Evolutionary conservation across 2,797 vertebrate genomes (phyloP), one percentile per base, ranked within the genome.

Genomic region (Channa striata): DNA sequence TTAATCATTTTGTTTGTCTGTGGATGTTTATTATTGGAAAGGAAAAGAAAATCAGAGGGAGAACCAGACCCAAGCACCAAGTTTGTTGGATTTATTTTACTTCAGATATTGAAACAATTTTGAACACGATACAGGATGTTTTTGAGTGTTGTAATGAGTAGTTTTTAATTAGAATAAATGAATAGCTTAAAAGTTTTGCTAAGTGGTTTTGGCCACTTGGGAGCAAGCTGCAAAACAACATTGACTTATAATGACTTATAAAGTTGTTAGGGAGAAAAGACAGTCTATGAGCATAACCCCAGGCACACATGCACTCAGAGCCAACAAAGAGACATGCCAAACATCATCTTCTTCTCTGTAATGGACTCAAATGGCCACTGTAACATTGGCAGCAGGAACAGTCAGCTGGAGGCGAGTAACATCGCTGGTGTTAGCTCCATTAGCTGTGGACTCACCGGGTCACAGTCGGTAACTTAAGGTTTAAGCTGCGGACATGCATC

Each of bases 1-100:
- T 82, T 84, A 74, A 87, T 88, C 51, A 66, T 14, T n/a, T 16
- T 58, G 60, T 78, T 36, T n/a, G 1, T 36, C 16, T 21, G 54
- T 20, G 48, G 8, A 10, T 33, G 36, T 42, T 21, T 57, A 51
- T 30, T 19, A 2, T 10, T 25, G 34, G 11, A 14, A 39, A 51
- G 23, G 6, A 47, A 46, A 36, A 59, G 33, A 59, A 16, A n/a
- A 9, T 37, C 4, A n/a, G 33, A 48, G 40, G 58, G 16, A 47
- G 30, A 43, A 37, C 2, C 17, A 53, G 47, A 42, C 14, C 25
- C 7, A 17, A 44, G 4, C 54, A 17, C 2, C 21, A 20, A 8
- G 49, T 23, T 34, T 51, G 14, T 19, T 40, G 42, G 4, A 13
- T 40, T 40, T 40, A 14, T 4, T 40, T 40, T 40, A 30, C 25